These are phyloP conservation scores for Zoanthus sansibaricus DNA, from an alignment of 92 coral and sea anemone genomes.

Conservation along the genomic window DNA sequence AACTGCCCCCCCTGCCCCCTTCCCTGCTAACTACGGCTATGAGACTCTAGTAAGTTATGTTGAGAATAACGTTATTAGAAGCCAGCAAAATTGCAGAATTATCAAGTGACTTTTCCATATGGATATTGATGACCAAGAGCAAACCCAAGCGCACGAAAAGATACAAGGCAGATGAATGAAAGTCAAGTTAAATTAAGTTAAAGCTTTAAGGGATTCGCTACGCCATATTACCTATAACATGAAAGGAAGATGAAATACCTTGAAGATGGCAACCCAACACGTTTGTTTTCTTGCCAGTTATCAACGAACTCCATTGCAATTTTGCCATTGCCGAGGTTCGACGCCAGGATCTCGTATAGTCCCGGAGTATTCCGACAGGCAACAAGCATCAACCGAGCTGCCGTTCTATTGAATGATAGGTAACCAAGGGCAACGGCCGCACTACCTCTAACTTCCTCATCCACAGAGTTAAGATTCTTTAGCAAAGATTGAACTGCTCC, in stretches of 20 bases:
- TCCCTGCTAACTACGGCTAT: no score
- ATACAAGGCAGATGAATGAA: background rate
- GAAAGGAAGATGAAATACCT: conserved; percentile 64
- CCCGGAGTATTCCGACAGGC: conserved; percentile 98
- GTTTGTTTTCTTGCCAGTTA: conserved; percentile 88
- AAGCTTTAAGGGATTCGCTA: no score
- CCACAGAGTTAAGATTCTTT: conserved; percentile 74
- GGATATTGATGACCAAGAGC: no score
- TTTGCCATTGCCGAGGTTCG: conserved; percentile 94
- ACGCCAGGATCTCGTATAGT: conserved; percentile 73
- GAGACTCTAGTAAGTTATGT: no score
- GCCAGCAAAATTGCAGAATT: no score
- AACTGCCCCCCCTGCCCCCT: no score
- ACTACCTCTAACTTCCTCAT: conserved; percentile 95
- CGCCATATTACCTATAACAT: no score
- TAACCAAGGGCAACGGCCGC: conserved; percentile 99
- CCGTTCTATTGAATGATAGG: conserved; percentile 94
- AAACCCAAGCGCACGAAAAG: no score
- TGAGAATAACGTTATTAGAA: no score
- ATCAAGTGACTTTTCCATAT: no score
- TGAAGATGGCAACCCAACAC: conserved; percentile 91
- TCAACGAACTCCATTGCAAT: conserved; percentile 96
- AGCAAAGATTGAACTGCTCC: conserved; percentile 91
- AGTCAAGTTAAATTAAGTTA: background rate
- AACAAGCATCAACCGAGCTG: conserved; percentile 92